Evolutionary conservation across 1,140 invertebrate genomes (phyloP).

Genomic region (Aphaenogaster rudis): DNA sequence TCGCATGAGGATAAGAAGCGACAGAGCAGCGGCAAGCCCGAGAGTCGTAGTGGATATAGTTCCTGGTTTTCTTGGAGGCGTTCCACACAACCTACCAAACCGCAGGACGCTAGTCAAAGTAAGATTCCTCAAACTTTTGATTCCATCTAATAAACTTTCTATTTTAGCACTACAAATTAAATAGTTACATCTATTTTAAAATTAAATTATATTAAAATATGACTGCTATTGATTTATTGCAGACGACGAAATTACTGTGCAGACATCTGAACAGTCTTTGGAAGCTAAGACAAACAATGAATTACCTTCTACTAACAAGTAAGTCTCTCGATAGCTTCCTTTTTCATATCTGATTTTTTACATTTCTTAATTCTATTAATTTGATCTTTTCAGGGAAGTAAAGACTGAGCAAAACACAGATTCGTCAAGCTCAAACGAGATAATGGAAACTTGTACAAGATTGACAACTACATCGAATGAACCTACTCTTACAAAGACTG

Average conservation of each 20-base stretch:
- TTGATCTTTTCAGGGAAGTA: constrained; percentile 54
- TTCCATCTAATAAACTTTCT: neutral
- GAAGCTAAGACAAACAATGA: constrained; percentile 67
- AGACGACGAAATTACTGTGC: constrained; percentile 66
- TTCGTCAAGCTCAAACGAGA: neutral
- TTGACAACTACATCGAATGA: constrained; percentile 78
- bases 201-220: constrained; percentile 4
- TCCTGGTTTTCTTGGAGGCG: constrained; percentile 90
- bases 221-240: neutral
- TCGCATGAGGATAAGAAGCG: constrained; percentile 81
- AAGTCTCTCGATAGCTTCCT: neutral
- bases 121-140: constrained; percentile 30
- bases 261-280: constrained; percentile 60
- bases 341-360: constrained; percentile 7
- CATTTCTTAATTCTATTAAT: constrained; percentile 24
- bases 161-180: neutral
- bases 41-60: constrained; percentile 84
- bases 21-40: constrained; percentile 78
- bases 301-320: constrained; percentile 40
- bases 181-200: neutral
- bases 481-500: constrained; percentile 66
- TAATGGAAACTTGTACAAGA: constrained; percentile 63
- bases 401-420: constrained; percentile 63
- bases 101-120: constrained; percentile 73
- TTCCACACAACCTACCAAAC: constrained; percentile 81